These are phyloP conservation scores for Tipula helvola DNA, from an alignment of 2,888 invertebrate genomes.

Conservation along the genomic window DNA sequence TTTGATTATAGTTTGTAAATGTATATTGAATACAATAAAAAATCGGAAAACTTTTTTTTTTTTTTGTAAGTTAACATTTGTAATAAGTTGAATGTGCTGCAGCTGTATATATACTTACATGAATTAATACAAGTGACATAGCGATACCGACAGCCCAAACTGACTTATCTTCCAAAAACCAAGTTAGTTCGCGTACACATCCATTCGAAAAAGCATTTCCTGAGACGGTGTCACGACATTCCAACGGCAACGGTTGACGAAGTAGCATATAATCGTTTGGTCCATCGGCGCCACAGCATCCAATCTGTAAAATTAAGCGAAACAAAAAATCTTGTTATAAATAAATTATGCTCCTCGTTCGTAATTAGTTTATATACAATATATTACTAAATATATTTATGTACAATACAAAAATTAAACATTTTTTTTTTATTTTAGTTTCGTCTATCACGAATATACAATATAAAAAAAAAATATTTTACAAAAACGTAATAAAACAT, in stretches of 20 bases:
- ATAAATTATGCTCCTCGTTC: not conserved
- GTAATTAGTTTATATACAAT: not conserved
- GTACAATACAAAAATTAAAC: no score
- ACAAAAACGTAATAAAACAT: not conserved
- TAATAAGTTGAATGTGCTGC: not conserved
- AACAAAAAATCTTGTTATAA: not conserved
- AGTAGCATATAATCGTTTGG: constrained; percentile 68
- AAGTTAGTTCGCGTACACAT: constrained; percentile 78
- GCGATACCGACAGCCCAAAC: constrained; percentile 74
- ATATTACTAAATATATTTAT: not conserved
- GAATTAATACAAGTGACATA: constrained; percentile 60
- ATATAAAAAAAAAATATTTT: not conserved
- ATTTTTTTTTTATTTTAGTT: no score
- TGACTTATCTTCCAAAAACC: constrained; percentile 73
- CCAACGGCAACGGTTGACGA: constrained; percentile 66
- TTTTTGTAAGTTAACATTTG: not conserved
- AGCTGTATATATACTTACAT: constrained; percentile 45
- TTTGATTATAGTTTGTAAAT: not conserved
- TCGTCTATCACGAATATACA: not conserved
- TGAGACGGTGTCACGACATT: constrained; percentile 76
- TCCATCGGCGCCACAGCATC: constrained; percentile 82
- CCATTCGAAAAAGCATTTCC: constrained; percentile 83
- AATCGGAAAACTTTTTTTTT: not conserved
- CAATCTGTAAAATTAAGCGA: constrained; percentile 44
- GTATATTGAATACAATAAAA: not conserved